Evolutionary conservation across 2,113 vertebrate species (phyloP), one percentile per base, ranked within the genome.

Genomic region (western clawed frog (Xenopus tropicalis)): DNA sequence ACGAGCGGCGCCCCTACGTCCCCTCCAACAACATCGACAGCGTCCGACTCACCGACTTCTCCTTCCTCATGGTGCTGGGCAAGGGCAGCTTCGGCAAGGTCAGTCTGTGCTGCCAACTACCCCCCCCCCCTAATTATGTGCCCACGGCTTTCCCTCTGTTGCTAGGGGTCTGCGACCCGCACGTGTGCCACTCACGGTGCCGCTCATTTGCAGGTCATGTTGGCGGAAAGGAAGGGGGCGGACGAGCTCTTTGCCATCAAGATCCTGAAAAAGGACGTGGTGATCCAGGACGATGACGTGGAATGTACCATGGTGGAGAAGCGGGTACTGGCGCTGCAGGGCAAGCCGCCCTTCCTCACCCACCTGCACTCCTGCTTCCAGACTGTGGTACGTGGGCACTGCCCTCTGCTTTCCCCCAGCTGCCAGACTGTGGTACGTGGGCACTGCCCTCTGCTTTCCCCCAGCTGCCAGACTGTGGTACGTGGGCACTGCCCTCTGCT

Each of bases 291-390:
- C 0, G 97, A 99, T 0, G 97, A 99, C 0, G 96, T 99, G 4
- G 97, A 99, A 74, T 99, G 97, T 72, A 98, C 97, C 14, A 98
- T 99, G 96, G 94, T 98, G 71, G 97, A 99, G 71, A 99, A 99
- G 79, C 86, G 97, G n/a, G 96, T 99, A 0, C 82, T 99, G 79
- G 96, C 95, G 0, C 85, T 97, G 81, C 85, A 89, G 0, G 95
- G 97, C 62, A 98, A 98, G 69, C 97, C 96, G 0, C 93, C 95
- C 0, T 98, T 98, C 86, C 92, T 99, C 79, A 99, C 97, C 0
- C 94, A 95, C 83, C 94, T 99, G 1, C 96, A 98, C 85, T 99
- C 96, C 66, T 98, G 97, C 86, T 99, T 99, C 87, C 97, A 99
- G 80, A 98, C 97, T 0, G 93, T 96, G 88, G 97, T 99, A 81